Conservation (phyloP, 1,140 invertebrate genomes). For the Megathymus violae region DNA sequence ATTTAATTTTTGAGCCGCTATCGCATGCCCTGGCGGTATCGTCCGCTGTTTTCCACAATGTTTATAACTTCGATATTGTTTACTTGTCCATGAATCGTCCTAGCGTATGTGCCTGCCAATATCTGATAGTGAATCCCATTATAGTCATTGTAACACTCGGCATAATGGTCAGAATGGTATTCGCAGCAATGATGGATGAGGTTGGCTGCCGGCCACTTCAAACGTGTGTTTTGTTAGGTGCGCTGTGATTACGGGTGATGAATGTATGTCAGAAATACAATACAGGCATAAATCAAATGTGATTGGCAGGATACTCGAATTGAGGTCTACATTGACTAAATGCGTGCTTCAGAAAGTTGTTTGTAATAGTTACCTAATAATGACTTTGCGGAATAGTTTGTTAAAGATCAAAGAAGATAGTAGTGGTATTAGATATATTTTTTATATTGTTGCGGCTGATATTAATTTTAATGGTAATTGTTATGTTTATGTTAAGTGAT, state of each 20-base stretch:
- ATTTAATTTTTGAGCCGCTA: background rate
- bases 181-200: constrained; percentile 48
- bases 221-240: constrained; percentile 36
- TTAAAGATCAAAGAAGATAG: background rate
- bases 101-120: constrained; percentile 41
- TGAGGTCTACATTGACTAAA: constrained; percentile 12
- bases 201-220: constrained; percentile 47
- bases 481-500: no score
- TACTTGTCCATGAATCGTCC: constrained; percentile 27
- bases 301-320: constrained; percentile 28
- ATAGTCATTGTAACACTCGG: constrained; percentile 42
- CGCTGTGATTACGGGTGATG: constrained; percentile 27
- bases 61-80: constrained; percentile 26
- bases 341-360: constrained; percentile 22
- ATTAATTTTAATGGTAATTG: background rate
- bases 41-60: constrained; percentile 5
- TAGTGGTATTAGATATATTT: background rate
- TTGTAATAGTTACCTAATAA: constrained; percentile 16
- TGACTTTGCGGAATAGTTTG: background rate
- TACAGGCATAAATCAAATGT: constrained; percentile 32
- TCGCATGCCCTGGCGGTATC: background rate
- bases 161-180: constrained; percentile 49
- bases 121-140: constrained; percentile 41
- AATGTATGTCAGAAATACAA: constrained; percentile 31
- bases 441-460: no score